phyloP scores from a whole-genome alignment of 2,888 invertebrate genomes.

The Leucania comma region DNA sequence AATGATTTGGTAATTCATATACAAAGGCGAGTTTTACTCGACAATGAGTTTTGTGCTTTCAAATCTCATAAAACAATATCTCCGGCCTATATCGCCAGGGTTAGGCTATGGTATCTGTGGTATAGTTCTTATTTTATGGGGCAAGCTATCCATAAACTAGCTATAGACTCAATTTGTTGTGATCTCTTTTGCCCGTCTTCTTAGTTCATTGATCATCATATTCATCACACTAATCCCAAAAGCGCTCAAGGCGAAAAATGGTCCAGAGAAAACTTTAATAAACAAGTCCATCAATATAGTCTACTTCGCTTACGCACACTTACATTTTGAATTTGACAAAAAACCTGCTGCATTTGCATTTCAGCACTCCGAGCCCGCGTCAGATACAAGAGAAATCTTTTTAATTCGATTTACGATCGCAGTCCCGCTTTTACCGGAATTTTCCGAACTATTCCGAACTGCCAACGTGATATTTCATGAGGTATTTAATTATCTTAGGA shows the following conservation, averaged over 20 bases:
- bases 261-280: not conserved
- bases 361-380: conserved; percentile 9
- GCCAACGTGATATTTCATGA: conserved; percentile 10
- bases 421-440: conserved; percentile 28
- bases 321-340: conserved; percentile 6
- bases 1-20: too few species aligned
- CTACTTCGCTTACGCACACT: not conserved
- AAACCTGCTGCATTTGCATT: conserved; percentile 37
- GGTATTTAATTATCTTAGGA: conserved; percentile 15
- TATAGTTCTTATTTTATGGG: too few species aligned
- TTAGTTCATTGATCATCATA: too few species aligned
- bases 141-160: too few species aligned
- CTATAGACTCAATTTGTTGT: too few species aligned
- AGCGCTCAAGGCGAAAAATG: not conserved
- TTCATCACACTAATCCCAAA: not conserved
- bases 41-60: too few species aligned
- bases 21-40: too few species aligned
- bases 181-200: not conserved
- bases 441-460: conserved; percentile 19
- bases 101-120: too few species aligned
- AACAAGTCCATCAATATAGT: not conserved
- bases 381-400: conserved; percentile 37
- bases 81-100: too few species aligned
- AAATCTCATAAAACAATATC: too few species aligned
- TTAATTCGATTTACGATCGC: conserved; percentile 46